Conservation (phyloP, 2,113 vertebrate genomes). For the Coryphaenoides rupestris region DNA sequence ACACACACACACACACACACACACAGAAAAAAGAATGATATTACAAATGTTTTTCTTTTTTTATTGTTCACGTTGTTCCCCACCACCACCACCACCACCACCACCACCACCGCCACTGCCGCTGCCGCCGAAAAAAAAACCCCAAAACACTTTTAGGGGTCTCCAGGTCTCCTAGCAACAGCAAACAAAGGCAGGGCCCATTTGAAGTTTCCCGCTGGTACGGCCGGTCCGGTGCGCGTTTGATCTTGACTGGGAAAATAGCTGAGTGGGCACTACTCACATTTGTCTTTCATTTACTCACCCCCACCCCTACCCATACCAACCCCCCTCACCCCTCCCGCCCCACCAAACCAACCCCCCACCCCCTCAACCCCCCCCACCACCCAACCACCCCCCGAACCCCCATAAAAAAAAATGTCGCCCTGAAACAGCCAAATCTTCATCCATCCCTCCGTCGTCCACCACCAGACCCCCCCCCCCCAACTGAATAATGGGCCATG, state of each 20-base stretch:
- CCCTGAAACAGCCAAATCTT: slow-evolving; percentile 75
- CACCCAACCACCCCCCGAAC: too few species aligned
- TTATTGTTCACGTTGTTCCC: slow-evolving; percentile 63
- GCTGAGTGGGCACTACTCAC: slow-evolving; percentile 81
- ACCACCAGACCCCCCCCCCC: slow-evolving; percentile 34
- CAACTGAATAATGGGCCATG: slow-evolving; percentile 58
- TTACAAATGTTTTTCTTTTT: slow-evolving; percentile 76
- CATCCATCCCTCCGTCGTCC: slow-evolving; percentile 70
- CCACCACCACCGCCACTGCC: too few species aligned
- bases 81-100: too few species aligned
- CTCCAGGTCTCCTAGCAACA: slow-evolving; percentile 79
- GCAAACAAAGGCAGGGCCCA: slow-evolving; percentile 81
- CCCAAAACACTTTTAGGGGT: slow-evolving; percentile 77
- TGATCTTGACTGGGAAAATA: slow-evolving; percentile 84
- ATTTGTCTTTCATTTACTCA: slow-evolving; percentile 79
- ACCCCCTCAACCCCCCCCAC: slow-evolving; percentile 11
- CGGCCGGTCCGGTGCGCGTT: slow-evolving; percentile 75
- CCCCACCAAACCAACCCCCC: too few species aligned
- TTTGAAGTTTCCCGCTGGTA: slow-evolving; percentile 83
- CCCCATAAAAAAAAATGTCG: slow-evolving; percentile 46
- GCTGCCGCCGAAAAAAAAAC: too few species aligned
- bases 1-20: slow-evolving; percentile 66
- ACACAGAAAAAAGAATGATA: slow-evolving; percentile 75
- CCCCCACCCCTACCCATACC: slow-evolving; percentile 38
- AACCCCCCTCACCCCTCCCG: too few species aligned